Evolutionary conservation across 2,888 invertebrate genomes (phyloP).

Genomic region (Autographa gamma): DNA sequence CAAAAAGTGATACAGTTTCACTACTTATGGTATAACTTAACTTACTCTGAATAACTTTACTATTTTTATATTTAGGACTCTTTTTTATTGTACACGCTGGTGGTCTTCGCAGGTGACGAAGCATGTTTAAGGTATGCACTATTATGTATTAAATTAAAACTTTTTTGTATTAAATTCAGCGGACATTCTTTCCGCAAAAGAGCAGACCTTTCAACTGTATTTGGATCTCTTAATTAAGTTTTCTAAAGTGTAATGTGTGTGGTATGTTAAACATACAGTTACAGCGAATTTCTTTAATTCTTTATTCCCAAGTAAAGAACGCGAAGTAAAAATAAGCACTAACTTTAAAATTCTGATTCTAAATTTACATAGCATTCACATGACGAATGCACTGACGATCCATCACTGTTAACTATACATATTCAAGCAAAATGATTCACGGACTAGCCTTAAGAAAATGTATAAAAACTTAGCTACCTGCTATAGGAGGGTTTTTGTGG

Average conservation of each 20-base stretch:
- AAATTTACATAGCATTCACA: conserved; percentile 19
- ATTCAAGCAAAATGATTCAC: conserved; percentile 37
- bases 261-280: no score
- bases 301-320: conserved; percentile 1
- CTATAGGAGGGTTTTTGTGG: conserved; percentile 50
- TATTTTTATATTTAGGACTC: neutral
- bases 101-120: neutral
- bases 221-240: neutral
- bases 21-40: neutral
- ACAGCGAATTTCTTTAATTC: neutral
- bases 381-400: conserved; percentile 20
- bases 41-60: neutral
- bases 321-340: conserved; percentile 5
- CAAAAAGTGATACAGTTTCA: conserved; percentile 1
- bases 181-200: neutral
- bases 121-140: neutral
- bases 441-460: conserved; percentile 11
- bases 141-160: neutral
- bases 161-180: neutral
- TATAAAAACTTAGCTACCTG: conserved; percentile 48
- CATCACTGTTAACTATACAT: conserved; percentile 25
- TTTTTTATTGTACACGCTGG: neutral
- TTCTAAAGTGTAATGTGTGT: neutral
- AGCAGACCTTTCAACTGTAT: neutral
- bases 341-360: conserved; percentile 9